phyloP scores from a whole-genome alignment of 2,888 invertebrate genomes.

The Odontomyia ornata region DNA sequence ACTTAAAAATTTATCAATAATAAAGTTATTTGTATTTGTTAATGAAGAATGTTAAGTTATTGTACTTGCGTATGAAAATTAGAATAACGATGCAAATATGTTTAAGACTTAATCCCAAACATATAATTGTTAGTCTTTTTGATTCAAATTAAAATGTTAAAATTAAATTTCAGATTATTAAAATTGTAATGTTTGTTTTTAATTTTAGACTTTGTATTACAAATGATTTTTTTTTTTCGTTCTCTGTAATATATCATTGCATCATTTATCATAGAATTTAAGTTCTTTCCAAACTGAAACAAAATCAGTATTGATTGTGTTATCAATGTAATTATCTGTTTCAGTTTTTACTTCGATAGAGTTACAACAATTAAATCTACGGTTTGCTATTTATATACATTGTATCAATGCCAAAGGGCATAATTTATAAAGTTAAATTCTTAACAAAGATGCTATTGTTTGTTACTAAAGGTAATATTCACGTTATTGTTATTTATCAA shows the following conservation, averaged over 20 bases:
- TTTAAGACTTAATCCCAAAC: background rate
- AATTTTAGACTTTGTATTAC: background rate
- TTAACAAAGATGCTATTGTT: background rate
- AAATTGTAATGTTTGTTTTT: background rate
- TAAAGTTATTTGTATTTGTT: constrained; percentile 2
- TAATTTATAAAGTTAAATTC: constrained; percentile 16
- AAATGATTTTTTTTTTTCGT: too few relatives aligned
- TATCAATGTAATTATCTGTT: background rate
- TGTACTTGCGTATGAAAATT: constrained; percentile 25
- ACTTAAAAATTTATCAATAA: background rate
- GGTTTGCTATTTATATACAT: constrained; percentile 24
- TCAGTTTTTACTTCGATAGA: background rate
- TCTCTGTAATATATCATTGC: too few relatives aligned
- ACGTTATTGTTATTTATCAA: background rate
- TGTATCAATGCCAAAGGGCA: background rate
- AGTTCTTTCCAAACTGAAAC: background rate
- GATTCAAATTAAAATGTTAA: background rate
- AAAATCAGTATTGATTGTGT: background rate
- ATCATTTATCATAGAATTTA: too few relatives aligned
- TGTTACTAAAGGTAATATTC: constrained; percentile 6
- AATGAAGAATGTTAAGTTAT: constrained; percentile 4
- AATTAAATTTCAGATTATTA: background rate
- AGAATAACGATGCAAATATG: background rate
- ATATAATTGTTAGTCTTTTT: constrained; percentile 16
- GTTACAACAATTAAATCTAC: constrained; percentile 19